These are phyloP conservation scores for Cuculus canorus DNA, from an alignment of 2,797 vertebrate genomes.

Conservation along the genomic window DNA sequence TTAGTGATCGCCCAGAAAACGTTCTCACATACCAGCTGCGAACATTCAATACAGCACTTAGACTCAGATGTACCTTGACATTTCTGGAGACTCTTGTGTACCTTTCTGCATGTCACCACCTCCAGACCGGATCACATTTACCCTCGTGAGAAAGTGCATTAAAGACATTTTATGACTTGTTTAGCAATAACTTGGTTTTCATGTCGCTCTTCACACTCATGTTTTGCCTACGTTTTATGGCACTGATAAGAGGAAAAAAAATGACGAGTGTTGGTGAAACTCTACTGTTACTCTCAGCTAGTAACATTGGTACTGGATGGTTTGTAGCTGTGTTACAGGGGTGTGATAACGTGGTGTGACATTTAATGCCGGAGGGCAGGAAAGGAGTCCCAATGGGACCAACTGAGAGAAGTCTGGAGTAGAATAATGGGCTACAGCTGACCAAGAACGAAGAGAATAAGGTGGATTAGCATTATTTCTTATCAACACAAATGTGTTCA, in stretches of 20 bases:
- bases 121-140: not conserved
- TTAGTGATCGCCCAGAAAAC: not conserved
- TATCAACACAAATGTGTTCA: not conserved
- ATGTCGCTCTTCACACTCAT: not conserved
- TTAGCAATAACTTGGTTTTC: not conserved
- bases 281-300: not conserved
- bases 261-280: not conserved
- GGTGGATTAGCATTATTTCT: not conserved
- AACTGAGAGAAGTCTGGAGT: not conserved
- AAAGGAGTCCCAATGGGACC: not conserved
- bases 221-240: not conserved
- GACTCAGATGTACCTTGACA: not conserved
- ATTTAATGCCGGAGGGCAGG: not conserved
- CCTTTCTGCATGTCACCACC: not conserved
- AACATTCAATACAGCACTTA: not conserved
- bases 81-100: not conserved
- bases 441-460: not conserved
- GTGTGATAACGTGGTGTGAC: not conserved
- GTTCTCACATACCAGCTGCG: not conserved
- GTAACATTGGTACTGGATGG: not conserved
- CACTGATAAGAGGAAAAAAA: not conserved
- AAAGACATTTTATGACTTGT: not conserved
- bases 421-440: slow-evolving; percentile 47
- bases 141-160: not conserved
- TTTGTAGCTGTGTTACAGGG: not conserved